Base-by-base conservation (phyloP, 2,113 vertebrate genomes). In the Polyodon spathula region DNA sequence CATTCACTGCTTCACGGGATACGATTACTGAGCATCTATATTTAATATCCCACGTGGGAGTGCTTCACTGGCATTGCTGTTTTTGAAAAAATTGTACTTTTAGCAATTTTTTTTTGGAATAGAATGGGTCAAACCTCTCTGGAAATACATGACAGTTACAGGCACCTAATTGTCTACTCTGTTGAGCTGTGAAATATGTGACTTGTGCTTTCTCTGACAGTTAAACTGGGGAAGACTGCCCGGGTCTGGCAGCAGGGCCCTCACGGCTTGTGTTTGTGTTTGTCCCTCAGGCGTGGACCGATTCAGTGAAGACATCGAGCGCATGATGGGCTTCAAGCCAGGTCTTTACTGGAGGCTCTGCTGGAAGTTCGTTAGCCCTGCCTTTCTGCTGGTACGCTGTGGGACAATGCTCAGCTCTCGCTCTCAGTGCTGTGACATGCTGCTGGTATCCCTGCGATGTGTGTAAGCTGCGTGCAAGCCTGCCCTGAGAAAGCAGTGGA, bases 281-380 rank as follows among this genome's bases (percentile, higher is more conserved):
- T 70, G 16, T 40, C 5, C 59, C 67, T 9, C 76, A 99, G 96
- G 96, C 64, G 96, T 99, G 76, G 96, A 99, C 80, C 90, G 95
- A 70, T 99, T 99, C 85, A 97, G 94, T 60, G 89, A 93, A 58
- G 96, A 99, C 66, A 97, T 99, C 57, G 87, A 97, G 65, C 85
- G 85, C 61, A 98, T 99, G 96, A 94, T 95, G 90, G 96, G 96
- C 56, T 99, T 97, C 68, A 97, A 89, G 80, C 96, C 96, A 37
- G 96, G 96, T 44, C 90, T 99, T n/a, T 99, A 97, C 77, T 99
- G 96, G 96, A 90, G 96, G 75, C 56, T 99, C 42, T 99, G 96
- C 75, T 98, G 96, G 96, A 98, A 99, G 76, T 98, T 94, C 71
- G 90, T 98, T 75, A 99, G 95, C 65, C 96, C 96, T 3, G 81